Conservation (phyloP, 2,797 vertebrate genomes). For the Australoheros facetus region DNA sequence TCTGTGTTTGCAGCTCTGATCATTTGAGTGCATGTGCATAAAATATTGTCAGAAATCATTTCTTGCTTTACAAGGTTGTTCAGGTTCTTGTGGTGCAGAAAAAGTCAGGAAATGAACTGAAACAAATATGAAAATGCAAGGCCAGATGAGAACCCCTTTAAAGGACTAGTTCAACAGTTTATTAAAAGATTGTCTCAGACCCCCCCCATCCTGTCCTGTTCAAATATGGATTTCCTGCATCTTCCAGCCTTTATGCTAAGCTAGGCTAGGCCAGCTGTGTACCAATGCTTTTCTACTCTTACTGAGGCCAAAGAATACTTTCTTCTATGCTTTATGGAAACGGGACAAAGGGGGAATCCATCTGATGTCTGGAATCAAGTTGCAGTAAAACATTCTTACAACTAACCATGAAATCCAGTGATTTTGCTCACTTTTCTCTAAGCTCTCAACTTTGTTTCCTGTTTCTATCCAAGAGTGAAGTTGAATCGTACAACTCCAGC, state of each 20-base stretch:
- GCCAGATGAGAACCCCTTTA: not conserved
- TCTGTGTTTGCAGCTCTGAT: not conserved
- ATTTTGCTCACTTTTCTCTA: not conserved
- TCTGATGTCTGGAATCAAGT: not conserved
- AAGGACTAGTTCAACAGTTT: not conserved
- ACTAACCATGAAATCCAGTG: rapidly evolving
- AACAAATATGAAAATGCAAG: not conserved
- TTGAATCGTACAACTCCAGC: not conserved
- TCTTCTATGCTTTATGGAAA: no score
- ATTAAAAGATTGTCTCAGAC: not conserved
- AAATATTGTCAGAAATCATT: not conserved
- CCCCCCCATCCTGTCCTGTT: not conserved
- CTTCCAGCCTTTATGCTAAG: not conserved
- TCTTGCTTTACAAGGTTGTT: not conserved
- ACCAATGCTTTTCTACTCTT: no score
- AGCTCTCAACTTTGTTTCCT: rapidly evolving
- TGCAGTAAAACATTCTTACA: not conserved
- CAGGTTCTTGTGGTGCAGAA: not conserved
- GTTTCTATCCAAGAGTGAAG: not conserved
- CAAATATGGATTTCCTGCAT: no score
- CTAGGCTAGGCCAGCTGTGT: not conserved
- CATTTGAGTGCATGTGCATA: rapidly evolving
- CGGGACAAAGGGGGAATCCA: not conserved
- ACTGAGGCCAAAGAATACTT: no score
- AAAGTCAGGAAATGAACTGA: not conserved